Evolutionary conservation across 2,888 invertebrate species (phyloP).

Genomic region (Morinoia aosen): DNA sequence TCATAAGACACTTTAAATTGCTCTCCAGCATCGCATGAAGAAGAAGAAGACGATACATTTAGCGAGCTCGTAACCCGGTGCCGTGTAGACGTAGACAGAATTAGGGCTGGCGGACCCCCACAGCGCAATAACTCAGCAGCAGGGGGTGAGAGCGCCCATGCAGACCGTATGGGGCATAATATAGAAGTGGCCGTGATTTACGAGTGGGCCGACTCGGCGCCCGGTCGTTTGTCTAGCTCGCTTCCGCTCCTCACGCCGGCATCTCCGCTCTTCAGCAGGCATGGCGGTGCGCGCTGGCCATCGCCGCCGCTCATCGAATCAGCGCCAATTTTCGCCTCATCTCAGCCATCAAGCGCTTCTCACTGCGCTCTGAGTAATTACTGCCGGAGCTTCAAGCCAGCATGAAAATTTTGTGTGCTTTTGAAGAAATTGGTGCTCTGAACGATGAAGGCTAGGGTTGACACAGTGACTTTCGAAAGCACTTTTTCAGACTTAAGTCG

Average conservation of each 20-base stretch:
- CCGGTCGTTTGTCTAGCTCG: not conserved
- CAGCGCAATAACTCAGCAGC: slow-evolving; percentile 22
- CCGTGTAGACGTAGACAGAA: too few species aligned
- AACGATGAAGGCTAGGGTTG: too few species aligned
- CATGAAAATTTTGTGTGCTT: not conserved
- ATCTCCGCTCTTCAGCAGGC: not conserved
- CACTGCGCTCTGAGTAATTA: not conserved
- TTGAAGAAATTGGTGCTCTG: not conserved
- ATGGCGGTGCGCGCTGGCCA: not conserved
- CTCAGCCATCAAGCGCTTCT: not conserved
- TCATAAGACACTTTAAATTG: too few species aligned
- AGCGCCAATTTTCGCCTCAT: not conserved
- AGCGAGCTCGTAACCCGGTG: too few species aligned
- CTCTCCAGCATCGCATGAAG: too few species aligned
- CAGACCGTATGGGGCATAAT: slow-evolving; percentile 27
- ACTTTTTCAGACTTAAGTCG: too few species aligned
- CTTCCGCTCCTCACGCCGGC: not conserved
- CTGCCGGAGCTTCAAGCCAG: not conserved
- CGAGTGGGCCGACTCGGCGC: not conserved
- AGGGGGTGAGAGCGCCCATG: not conserved
- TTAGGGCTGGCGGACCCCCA: not conserved
- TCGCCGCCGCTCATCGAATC: not conserved
- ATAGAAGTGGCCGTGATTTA: slow-evolving; percentile 23
- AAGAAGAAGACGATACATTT: too few species aligned
- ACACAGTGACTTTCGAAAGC: not conserved